Conservation (phyloP, 2,113 vertebrate genomes). For the Channa argus region DNA sequence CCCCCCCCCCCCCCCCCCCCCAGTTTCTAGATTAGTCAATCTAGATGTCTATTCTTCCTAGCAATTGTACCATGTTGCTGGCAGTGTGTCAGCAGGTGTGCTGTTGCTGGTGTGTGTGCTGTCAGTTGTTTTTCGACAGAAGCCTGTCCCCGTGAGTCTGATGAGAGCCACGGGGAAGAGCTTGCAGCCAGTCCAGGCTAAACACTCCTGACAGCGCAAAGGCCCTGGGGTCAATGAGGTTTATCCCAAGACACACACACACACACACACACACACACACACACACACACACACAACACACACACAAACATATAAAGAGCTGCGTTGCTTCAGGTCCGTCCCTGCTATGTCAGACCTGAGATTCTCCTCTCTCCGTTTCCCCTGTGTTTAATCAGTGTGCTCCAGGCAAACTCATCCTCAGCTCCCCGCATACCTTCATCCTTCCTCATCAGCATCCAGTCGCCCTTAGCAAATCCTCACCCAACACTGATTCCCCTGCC, state of each 20-base stretch:
- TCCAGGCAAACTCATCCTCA: slow-evolving; percentile 19
- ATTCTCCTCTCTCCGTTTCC: slow-evolving; percentile 1
- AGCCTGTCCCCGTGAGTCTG: slow-evolving; percentile 27
- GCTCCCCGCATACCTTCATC: slow-evolving; percentile 14
- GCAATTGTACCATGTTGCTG: not conserved
- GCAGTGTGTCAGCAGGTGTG: slow-evolving; percentile 18
- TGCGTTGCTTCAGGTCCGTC: slow-evolving; percentile 18
- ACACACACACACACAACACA: not conserved
- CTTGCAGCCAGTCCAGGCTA: slow-evolving; percentile 39
- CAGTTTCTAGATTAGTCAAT: not conserved
- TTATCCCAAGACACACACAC: not conserved
- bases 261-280: not conserved
- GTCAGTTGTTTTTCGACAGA: slow-evolving; percentile 10
- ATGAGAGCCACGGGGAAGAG: slow-evolving; percentile 25
- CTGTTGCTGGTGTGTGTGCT: slow-evolving; percentile 7
- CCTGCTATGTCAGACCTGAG: slow-evolving; percentile 27
- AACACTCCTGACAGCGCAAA: slow-evolving; percentile 45
- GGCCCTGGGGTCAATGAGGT: slow-evolving; percentile 31
- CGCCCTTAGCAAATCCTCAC: not conserved
- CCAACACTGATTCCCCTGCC: too few species aligned
- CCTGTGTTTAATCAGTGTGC: slow-evolving; percentile 35
- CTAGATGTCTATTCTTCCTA: not conserved
- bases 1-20: too few species aligned
- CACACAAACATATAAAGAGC: not conserved
- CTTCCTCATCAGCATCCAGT: slow-evolving; percentile 8